Conservation (phyloP, 2,113 vertebrate species). For the Tachuris rubrigastra region DNA sequence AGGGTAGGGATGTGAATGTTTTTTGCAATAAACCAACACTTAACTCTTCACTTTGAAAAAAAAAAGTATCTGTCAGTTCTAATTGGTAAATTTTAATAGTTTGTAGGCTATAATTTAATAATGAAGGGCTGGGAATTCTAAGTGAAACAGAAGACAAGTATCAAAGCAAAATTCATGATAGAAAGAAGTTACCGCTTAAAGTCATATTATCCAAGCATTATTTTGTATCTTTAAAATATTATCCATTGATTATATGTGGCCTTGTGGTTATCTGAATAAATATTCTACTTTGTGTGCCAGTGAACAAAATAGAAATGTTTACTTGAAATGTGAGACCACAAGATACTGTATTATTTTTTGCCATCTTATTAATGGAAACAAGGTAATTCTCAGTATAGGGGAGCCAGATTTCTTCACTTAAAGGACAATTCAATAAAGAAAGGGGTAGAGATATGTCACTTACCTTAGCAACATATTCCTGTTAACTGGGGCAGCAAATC, state of each 20-base stretch:
- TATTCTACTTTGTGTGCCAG: neutral
- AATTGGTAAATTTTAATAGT: slow-evolving; percentile 46
- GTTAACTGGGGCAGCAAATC: slow-evolving; percentile 48
- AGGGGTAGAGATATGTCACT: slow-evolving; percentile 23
- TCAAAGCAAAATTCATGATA: slow-evolving; percentile 29
- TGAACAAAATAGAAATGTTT: neutral
- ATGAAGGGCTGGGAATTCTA: slow-evolving; percentile 43
- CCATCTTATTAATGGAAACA: neutral
- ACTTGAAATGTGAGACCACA: neutral
- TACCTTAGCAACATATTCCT: slow-evolving; percentile 39
- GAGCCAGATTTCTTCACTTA: neutral
- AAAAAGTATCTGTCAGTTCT: slow-evolving; percentile 13
- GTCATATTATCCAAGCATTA: neutral
- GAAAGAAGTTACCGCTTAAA: slow-evolving; percentile 2
- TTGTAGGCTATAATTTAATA: slow-evolving; percentile 52
- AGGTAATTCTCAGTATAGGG: neutral
- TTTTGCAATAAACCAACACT: slow-evolving; percentile 16
- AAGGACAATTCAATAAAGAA: slow-evolving; percentile 26
- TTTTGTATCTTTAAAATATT: neutral
- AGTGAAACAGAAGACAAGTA: slow-evolving; percentile 45
- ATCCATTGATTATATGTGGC: neutral
- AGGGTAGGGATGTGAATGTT: neutral
- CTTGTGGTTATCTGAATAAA: neutral
- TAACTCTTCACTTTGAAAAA: slow-evolving; percentile 12
- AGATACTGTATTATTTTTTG: neutral